Conservation (phyloP, 2,888 invertebrate genomes). For the Loripinus fragilis region DNA sequence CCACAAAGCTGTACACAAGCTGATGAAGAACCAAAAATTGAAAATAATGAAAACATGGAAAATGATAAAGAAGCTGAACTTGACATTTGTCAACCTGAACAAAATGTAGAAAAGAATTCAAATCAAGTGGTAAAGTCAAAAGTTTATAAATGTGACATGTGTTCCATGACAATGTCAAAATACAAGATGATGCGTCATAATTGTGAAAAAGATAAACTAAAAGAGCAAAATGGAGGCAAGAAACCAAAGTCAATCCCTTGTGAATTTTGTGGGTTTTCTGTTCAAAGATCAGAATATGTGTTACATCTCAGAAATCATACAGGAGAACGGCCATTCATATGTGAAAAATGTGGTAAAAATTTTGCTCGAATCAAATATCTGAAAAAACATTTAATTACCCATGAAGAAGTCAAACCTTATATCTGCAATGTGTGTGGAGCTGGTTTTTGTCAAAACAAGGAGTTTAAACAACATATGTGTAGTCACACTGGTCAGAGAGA, state of each 20-base stretch:
- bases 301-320: not conserved
- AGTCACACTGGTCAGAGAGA: slow-evolving; percentile 50
- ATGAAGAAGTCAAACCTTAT: slow-evolving; percentile 52
- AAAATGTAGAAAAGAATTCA: not conserved
- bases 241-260: not conserved
- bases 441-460: slow-evolving; percentile 55
- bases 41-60: not conserved
- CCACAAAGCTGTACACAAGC: not conserved
- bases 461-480: slow-evolving; percentile 52
- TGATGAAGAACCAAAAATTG: not conserved
- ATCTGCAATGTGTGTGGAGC: slow-evolving; percentile 46
- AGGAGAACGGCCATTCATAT: slow-evolving; percentile 47
- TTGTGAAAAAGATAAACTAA: slow-evolving; percentile 12
- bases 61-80: not conserved
- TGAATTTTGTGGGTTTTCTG: not conserved
- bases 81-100: no score
- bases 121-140: not conserved
- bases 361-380: slow-evolving; percentile 45
- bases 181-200: not conserved
- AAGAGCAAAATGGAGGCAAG: slow-evolving; percentile 6
- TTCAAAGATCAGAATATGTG: not conserved
- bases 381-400: slow-evolving; percentile 46
- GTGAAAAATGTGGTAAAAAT: slow-evolving; percentile 56
- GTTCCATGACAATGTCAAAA: not conserved
- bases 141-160: not conserved